Evolutionary conservation across 2,888 invertebrate species (phyloP), one percentile per base, ranked within the genome.

Genomic region (Lymantria monacha): DNA sequence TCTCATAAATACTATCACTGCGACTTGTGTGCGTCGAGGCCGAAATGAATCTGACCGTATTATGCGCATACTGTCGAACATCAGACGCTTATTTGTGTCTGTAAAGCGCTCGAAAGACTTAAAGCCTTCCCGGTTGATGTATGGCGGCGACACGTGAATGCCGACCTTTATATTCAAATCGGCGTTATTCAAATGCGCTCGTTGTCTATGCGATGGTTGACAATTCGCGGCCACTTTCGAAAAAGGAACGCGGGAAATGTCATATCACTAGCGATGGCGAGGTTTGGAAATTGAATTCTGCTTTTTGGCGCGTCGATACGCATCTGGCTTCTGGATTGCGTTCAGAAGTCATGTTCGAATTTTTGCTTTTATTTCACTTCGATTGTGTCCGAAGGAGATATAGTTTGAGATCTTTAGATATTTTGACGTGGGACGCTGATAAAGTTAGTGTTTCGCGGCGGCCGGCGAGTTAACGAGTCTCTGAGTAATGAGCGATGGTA

Each of bases 111-210:
- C 85, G 84, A 66, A 84, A 88, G 90, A 89, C 87, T 84, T 88
- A 88, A 88, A 87, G 82, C 85, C 81, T 75, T 79, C 81, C 63
- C 75, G 66, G 72, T 85, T 90, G 90, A 91, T 90, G 86, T 81
- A 89, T 85, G 83, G 87, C 80, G 78, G 73, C 81, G 85, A 84
- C 87, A 82, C 83, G 83, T 81, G 83, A 85, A 81, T 80, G 79
- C 82, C 85, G 83, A 87, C 85, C 87, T 89, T 91, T 91, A 91
- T 91, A 91, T 91, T 91, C 87, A 91, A 90, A 91, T 90, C 79
- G 76, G 66, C 69, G 66, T 81, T 81, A 91, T 91, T 90, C 85
- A 90, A 90, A 87, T 87, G 77, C 62, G 79, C 73, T 79, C 83
- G 82, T 85, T 84, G 86, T 87, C 90, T 89, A 88, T 87, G 83